phyloP scores from a whole-genome alignment of 2,888 invertebrate species.

The Phengaris arion region DNA sequence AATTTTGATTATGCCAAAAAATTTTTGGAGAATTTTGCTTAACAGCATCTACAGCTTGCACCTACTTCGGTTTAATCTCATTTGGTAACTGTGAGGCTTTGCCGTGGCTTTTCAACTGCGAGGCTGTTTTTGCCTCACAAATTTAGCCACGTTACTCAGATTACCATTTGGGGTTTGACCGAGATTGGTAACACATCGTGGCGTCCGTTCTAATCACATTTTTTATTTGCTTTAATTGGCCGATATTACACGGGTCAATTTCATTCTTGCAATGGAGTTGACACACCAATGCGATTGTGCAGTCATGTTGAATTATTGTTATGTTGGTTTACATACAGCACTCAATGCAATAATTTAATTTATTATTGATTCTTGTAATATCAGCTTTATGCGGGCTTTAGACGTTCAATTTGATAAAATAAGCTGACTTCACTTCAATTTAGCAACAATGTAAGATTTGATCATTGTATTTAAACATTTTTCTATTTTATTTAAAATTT shows the following conservation, averaged over 20 bases:
- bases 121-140: neutral
- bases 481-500: neutral
- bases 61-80: slow-evolving; percentile 94
- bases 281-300: too few relatives aligned
- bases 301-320: too few relatives aligned
- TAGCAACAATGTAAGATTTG: neutral
- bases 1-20: neutral
- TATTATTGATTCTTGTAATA: neutral
- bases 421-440: too few relatives aligned
- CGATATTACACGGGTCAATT: slow-evolving; percentile 37
- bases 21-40: slow-evolving; percentile 31
- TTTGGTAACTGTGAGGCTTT: slow-evolving; percentile 97
- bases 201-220: slow-evolving; percentile 63
- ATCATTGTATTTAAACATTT: neutral
- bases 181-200: slow-evolving; percentile 74
- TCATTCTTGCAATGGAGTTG: too few relatives aligned
- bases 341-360: neutral
- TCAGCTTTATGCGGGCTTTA: neutral
- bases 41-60: slow-evolving; percentile 57
- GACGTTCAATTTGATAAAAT: neutral
- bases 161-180: slow-evolving; percentile 92
- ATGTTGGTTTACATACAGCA: too few relatives aligned
- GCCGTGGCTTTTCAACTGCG: slow-evolving; percentile 44
- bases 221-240: slow-evolving; percentile 47
- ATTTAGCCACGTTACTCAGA: slow-evolving; percentile 80